Percentiles rank a stretch among this genome's conserved stretches.
These are phyloP conservation scores for Leucoraja ocellata DNA, from an alignment of 2,797 vertebrate species.

Conservation along the genomic window DNA sequence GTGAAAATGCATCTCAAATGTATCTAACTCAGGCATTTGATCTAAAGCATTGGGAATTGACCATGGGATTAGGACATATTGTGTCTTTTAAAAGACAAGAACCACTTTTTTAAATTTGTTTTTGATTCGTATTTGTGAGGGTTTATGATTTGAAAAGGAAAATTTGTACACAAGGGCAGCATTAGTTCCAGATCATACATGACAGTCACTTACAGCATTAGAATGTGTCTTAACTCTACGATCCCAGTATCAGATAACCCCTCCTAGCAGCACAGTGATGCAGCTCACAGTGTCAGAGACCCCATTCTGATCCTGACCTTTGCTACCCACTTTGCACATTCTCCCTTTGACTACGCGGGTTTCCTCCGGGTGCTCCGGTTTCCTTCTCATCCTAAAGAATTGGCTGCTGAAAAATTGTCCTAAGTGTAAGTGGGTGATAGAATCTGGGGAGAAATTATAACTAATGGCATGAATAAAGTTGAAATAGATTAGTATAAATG, in stretches of 20 bases:
- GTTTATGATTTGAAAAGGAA: background rate
- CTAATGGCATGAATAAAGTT: no score
- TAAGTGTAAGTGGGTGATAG: no score
- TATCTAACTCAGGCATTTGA: slow-evolving; percentile 46
- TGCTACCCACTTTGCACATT: no score
- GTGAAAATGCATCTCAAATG: slow-evolving; percentile 48
- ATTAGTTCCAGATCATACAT: background rate
- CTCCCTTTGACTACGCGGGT: no score
- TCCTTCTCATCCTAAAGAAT: no score
- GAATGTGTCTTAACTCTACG: background rate
- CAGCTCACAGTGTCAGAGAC: no score
- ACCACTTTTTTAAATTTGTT: background rate
- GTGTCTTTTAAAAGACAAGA: background rate
- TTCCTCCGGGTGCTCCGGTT: no score
- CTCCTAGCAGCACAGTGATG: no score
- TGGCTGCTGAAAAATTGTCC: no score
- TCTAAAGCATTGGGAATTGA: slow-evolving; percentile 54
- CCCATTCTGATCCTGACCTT: no score
- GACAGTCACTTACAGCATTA: background rate
- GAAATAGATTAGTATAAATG: no score
- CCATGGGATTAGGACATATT: background rate
- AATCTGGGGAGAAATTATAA: no score
- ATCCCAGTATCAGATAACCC: background rate
- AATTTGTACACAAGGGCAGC: background rate
- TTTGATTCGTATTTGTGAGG: background rate